A percentile compares a stretch with the other conserved stretches of the same genome.
These are phyloP conservation scores for Macrotrachela quadricornifera DNA, from an alignment of 1,140 invertebrate genomes.

Conservation along the genomic window DNA sequence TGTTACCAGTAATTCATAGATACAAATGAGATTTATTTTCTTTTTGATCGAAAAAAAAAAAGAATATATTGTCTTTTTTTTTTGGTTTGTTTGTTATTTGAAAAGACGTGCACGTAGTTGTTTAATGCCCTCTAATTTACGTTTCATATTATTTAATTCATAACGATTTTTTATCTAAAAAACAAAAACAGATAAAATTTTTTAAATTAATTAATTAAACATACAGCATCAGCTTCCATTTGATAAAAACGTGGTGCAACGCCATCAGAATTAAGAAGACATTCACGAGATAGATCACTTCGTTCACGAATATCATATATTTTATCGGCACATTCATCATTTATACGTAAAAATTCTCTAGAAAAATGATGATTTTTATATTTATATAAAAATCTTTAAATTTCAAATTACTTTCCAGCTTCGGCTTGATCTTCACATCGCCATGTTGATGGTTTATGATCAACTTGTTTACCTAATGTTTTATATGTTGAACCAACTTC, in stretches of 20 bases:
- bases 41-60: no score
- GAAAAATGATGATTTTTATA: background rate
- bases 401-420: constrained; percentile 5
- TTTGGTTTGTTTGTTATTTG: no score
- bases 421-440: constrained; percentile 8
- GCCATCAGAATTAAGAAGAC: constrained; percentile 1
- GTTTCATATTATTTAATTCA: constrained; percentile 6
- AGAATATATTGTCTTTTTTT: no score
- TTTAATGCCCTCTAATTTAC: constrained; percentile 7
- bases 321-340: constrained; percentile 10
- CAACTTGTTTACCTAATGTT: background rate
- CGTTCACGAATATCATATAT: constrained; percentile 7
- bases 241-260: constrained; percentile 2
- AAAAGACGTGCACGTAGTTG: constrained; percentile 5
- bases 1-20: no score
- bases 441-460: constrained; percentile 7
- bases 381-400: no score
- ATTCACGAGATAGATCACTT: constrained; percentile 5
- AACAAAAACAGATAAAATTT: background rate
- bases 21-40: no score
- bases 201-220: background rate
- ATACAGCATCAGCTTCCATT: constrained; percentile 7
- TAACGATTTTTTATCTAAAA: constrained; percentile 7
- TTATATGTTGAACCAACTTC: constrained; percentile 9
- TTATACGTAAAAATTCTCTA: constrained; percentile 7